phyloP scores from a whole-genome alignment of 2,113 vertebrate species.

The Zingel zingel region DNA sequence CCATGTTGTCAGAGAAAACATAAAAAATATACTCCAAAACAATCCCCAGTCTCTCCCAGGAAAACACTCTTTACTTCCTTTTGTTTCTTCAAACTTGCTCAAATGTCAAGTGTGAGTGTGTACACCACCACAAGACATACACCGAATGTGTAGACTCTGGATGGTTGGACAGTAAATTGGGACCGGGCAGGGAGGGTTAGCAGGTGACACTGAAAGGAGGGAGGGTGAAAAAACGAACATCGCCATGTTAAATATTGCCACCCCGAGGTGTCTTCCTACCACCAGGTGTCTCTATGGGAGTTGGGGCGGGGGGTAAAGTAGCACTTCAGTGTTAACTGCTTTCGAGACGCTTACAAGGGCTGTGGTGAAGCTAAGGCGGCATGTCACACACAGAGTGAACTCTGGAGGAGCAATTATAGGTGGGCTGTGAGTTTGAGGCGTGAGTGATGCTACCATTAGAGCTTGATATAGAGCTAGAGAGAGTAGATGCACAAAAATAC shows the following conservation, averaged over 20 bases:
- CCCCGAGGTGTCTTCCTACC: constrained; percentile 46
- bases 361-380: constrained; percentile 60
- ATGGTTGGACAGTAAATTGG: constrained; percentile 57
- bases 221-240: constrained; percentile 67
- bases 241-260: constrained; percentile 69
- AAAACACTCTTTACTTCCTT: constrained; percentile 37
- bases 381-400: constrained; percentile 82
- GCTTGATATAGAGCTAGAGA: constrained; percentile 42
- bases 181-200: constrained; percentile 54
- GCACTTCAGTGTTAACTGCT: constrained; percentile 71
- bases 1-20: constrained; percentile 72
- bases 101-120: constrained; percentile 44
- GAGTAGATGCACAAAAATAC: constrained; percentile 22
- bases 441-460: constrained; percentile 45
- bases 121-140: constrained; percentile 23
- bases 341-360: constrained; percentile 60
- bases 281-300: constrained; percentile 60
- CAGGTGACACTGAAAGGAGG: constrained; percentile 68
- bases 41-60: constrained; percentile 38
- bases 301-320: constrained; percentile 55
- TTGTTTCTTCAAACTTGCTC: constrained; percentile 11
- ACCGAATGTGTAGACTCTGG: constrained; percentile 39
- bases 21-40: constrained; percentile 39
- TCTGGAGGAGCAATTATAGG: constrained; percentile 79
- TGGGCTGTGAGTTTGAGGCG: constrained; percentile 70